These are phyloP conservation scores for Melipona beecheii DNA, from an alignment of 2,888 invertebrate species.

Conservation along the genomic window DNA sequence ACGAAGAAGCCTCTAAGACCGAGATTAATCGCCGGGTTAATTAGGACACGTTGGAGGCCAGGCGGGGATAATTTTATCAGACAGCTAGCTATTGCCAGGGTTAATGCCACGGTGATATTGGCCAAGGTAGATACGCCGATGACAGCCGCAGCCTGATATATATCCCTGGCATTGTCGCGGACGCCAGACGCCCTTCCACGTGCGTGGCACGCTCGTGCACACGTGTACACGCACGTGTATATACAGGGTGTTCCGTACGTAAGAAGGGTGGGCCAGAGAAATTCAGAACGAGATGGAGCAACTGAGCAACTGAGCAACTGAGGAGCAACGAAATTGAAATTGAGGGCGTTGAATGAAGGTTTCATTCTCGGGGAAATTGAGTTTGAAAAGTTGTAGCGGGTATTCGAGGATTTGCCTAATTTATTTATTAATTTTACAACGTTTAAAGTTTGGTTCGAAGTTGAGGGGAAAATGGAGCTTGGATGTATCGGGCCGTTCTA, in stretches of 20 bases:
- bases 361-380: background rate
- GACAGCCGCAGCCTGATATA: conserved; percentile 60
- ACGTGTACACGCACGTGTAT: background rate
- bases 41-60: conserved; percentile 12
- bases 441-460: too few relatives aligned
- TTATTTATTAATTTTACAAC: background rate
- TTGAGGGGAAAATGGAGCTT: too few relatives aligned
- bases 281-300: background rate
- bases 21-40: conserved; percentile 38
- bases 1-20: background rate
- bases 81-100: conserved; percentile 23
- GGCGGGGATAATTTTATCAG: conserved; percentile 35
- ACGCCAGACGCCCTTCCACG: conserved; percentile 51
- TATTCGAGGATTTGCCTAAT: background rate
- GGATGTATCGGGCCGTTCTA: too few relatives aligned
- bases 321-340: background rate
- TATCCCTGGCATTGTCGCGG: conserved; percentile 58
- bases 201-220: conserved; percentile 14
- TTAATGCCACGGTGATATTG: conserved; percentile 40
- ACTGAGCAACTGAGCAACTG: background rate
- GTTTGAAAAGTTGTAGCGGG: background rate
- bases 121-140: conserved; percentile 43
- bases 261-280: background rate
- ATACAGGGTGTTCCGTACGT: background rate
- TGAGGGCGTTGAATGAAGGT: background rate